These are phyloP conservation scores for Formicarius rufipectus DNA, from an alignment of 2,113 vertebrate species.

Conservation along the genomic window DNA sequence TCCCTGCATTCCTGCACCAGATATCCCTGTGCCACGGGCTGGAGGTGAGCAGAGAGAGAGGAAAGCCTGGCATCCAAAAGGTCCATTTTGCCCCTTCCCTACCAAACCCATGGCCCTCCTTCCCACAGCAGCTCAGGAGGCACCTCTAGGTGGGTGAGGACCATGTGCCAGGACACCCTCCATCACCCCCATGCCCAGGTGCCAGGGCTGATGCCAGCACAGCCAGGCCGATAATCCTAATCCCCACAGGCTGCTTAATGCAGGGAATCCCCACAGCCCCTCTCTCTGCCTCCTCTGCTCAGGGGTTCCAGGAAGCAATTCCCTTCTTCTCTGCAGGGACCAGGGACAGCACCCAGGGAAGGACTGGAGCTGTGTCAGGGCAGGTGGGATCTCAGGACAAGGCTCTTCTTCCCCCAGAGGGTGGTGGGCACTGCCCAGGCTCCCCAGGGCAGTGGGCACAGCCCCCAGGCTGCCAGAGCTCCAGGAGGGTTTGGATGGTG, in stretches of 20 bases:
- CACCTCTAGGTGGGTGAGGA: background rate
- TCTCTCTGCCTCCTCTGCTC: background rate
- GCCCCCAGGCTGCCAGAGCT: background rate
- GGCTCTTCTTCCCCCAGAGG: no score
- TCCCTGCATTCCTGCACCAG: rapidly evolving
- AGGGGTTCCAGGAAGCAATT: background rate
- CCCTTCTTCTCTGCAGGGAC: background rate
- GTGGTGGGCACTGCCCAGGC: no score
- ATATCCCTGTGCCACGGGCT: rapidly evolving
- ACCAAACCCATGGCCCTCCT: background rate
- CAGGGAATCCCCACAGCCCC: background rate
- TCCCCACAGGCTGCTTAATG: background rate
- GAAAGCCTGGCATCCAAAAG: background rate
- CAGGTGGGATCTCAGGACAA: no score
- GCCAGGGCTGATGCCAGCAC: background rate
- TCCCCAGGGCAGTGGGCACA: background rate
- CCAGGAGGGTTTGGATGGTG: background rate
- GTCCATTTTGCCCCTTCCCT: background rate
- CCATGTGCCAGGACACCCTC: rapidly evolving
- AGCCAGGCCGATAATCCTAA: background rate
- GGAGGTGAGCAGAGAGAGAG: background rate
- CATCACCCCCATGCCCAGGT: rapidly evolving
- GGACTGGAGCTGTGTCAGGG: background rate
- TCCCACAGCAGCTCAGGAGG: background rate
- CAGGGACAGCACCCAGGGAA: background rate